A percentile compares a stretch with the other conserved stretches of the same genome.
Conservation (phyloP, 2,113 vertebrate species). For the Megaceryle maxima region DNA sequence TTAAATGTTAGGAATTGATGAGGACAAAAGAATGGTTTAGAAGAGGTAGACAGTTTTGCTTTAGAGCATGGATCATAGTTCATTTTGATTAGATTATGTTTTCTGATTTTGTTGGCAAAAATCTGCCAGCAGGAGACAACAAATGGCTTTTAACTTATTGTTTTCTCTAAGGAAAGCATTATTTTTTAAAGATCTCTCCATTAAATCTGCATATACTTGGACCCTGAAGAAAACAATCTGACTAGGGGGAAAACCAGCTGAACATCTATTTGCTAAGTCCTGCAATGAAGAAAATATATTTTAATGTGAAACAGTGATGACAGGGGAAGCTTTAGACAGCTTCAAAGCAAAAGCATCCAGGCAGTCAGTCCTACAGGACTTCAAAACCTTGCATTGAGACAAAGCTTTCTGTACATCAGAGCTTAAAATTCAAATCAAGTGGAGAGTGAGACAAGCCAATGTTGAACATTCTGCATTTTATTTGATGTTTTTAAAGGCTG, state of each 20-base stretch:
- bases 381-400: constrained; percentile 10
- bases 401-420: constrained; percentile 34
- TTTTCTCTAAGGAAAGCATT: constrained; percentile 34
- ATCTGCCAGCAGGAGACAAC: not conserved
- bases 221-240: constrained; percentile 31
- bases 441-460: not conserved
- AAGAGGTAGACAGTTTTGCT: not conserved
- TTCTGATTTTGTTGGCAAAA: constrained; percentile 49
- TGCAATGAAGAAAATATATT: not conserved
- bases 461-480: not conserved
- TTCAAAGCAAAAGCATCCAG: constrained; percentile 37
- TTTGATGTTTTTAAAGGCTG: not conserved
- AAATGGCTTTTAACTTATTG: constrained; percentile 41
- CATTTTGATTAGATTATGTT: not conserved
- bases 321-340: not conserved
- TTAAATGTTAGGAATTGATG: not conserved
- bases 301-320: constrained; percentile 15
- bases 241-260: not conserved
- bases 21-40: not conserved
- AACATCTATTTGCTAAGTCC: constrained; percentile 13
- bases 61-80: not conserved
- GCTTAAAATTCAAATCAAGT: constrained; percentile 22
- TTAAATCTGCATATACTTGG: constrained; percentile 57
- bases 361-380: constrained; percentile 32
- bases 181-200: constrained; percentile 48